Base-by-base conservation (phyloP, 2,888 invertebrate genomes). In the Tortrix viridana region DNA sequence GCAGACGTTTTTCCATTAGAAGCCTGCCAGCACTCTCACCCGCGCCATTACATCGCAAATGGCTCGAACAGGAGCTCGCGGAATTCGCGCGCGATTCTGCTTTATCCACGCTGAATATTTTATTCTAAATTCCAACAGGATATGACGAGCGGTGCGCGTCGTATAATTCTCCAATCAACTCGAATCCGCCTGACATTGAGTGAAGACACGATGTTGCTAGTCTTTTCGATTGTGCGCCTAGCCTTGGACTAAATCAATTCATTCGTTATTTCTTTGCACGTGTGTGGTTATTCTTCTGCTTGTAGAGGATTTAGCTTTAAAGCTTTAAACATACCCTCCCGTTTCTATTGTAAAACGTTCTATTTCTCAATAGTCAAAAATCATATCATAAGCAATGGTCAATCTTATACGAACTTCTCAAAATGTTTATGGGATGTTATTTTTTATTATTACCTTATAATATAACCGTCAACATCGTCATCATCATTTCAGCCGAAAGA, bases 11-110 rank as follows among this genome's bases (percentile, higher is more conserved):
- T 82, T 81, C 81, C 82, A 85, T 85, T 83, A 84, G 76, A 73
- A 73, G 72, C 71, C 73, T 74, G 74, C 73, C 74, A 75, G 78
- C 78, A 74, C 76, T 70, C 75, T 75, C 71, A 74, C 71, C 73
- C 80, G 79, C 72, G 69, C 82, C 83, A 84, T 86, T 85, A 84
- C 81, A 71, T 72, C 77, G 76, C 77, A 84, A 86, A 86, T 84
- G 84, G 80, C 73, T 75, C 74, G 78, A 73, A 76, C 73, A 73
- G 74, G 72, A 77, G 70, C 76, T 70, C 73, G 69, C 70, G 67
- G 74, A 75, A 80, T 80, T 77, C 75, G 70, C 71, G 69, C 73
- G 69, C 75, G 72, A 77, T 75, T 77, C 76, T 69, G 62, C 74
- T 75, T 74, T 73, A 81, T 75, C 77, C 77, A 69, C 72, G 73